These are phyloP conservation scores for Cataglyphis altisquamis DNA, from an alignment of 2,888 invertebrate genomes.

Conservation along the genomic window DNA sequence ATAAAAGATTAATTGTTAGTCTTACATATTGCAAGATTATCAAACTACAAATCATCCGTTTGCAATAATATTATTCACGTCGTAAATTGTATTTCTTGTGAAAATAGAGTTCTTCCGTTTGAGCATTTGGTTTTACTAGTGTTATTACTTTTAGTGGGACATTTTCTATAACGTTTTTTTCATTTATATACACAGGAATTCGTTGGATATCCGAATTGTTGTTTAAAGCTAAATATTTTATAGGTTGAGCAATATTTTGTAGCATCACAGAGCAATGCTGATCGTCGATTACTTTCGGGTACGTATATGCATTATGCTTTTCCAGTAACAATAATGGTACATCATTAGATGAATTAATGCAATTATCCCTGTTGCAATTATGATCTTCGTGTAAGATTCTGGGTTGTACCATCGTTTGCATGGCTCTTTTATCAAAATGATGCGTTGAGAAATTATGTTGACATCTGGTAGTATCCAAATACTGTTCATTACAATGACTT, in stretches of 20 bases:
- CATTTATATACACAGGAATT: slow-evolving; percentile 33
- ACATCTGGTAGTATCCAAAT: slow-evolving; percentile 9
- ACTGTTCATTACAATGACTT: not conserved
- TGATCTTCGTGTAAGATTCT: not conserved
- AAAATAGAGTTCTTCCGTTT: not conserved
- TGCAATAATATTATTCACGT: not conserved
- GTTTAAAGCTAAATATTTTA: slow-evolving; percentile 29
- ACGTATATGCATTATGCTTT: not conserved
- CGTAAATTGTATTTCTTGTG: slow-evolving; percentile 18
- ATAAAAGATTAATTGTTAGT: not conserved
- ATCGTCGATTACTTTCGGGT: not conserved
- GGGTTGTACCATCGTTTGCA: not conserved
- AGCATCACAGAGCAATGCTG: not conserved
- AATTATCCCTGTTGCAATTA: not conserved
- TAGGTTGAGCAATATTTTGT: slow-evolving; percentile 33
- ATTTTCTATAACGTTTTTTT: not conserved
- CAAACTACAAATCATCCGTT: not conserved
- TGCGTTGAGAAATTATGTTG: not conserved
- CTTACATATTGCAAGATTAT: not conserved
- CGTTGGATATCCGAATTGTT: not conserved
- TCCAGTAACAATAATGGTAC: not conserved
- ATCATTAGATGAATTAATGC: not conserved
- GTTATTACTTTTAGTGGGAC: slow-evolving; percentile 11
- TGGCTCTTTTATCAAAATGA: not conserved
- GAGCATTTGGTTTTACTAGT: slow-evolving; percentile 9